Percentiles rank a stretch among this genome's conserved stretches.
Evolutionary conservation across 2,888 invertebrate species (phyloP).

Genomic region (Parasteatoda lunata): DNA sequence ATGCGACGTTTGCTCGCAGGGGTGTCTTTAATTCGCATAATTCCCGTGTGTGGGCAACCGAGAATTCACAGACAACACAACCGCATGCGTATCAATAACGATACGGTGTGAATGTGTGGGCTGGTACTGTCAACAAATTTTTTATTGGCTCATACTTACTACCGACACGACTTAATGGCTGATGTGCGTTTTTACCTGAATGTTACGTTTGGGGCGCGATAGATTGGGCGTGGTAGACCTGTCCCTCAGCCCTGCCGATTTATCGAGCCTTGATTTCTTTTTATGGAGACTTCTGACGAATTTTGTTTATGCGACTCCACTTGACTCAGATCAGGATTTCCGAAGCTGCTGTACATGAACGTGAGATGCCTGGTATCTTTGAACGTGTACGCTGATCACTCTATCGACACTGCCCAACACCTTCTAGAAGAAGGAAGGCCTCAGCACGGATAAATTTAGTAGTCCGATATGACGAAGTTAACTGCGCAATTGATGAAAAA

Average conservation of each 20-base stretch:
- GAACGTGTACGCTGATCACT: conserved; percentile 3
- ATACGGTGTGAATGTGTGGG: neutral
- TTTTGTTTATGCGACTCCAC: neutral
- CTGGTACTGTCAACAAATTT: neutral
- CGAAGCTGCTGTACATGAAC: neutral
- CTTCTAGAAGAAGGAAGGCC: too few relatives aligned
- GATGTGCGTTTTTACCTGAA: neutral
- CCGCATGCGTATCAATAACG: neutral
- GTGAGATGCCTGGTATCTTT: neutral
- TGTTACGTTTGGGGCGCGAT: neutral
- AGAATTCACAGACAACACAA: neutral
- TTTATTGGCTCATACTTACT: too few relatives aligned
- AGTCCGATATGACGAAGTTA: too few relatives aligned
- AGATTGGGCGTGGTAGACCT: neutral
- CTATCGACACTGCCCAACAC: neutral
- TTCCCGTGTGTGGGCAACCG: neutral
- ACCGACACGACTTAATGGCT: too few relatives aligned
- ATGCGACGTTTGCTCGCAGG: neutral
- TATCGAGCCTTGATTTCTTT: neutral
- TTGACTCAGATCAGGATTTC: too few relatives aligned
- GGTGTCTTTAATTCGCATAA: neutral
- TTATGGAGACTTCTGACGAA: neutral
- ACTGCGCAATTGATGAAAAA: too few relatives aligned
- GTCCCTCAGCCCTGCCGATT: neutral
- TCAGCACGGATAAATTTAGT: too few relatives aligned